Percentiles rank a stretch among this genome's conserved stretches.
Conservation (phyloP, 2,113 vertebrate species). For the Onychostruthus taczanowskii region DNA sequence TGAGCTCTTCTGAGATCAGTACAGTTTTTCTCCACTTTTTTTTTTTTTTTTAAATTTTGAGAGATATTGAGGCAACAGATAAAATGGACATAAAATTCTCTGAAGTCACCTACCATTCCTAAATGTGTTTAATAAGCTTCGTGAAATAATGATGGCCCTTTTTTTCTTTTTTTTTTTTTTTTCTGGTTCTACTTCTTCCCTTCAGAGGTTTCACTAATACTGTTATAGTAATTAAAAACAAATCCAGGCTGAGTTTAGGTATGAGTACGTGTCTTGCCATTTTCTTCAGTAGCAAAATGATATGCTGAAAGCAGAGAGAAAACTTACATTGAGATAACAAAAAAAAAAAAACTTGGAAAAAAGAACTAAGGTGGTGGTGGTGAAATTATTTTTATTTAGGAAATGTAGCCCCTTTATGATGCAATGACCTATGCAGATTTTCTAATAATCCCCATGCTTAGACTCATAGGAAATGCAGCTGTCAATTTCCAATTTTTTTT, state of each 20-base stretch:
- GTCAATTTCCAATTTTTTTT: not conserved
- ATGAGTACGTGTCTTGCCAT: not conserved
- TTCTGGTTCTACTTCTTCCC: not conserved
- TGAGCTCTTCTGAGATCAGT: not conserved
- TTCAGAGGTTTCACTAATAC: not conserved
- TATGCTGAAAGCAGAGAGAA: not conserved
- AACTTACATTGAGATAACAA: not conserved
- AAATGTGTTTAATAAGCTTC: not conserved
- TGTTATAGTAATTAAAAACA: not conserved
- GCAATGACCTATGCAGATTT: not conserved
- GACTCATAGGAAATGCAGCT: not conserved
- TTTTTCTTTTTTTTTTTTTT: not conserved
- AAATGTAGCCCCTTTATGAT: not conserved
- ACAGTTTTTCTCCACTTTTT: not conserved
- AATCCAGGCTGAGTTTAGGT: not conserved
- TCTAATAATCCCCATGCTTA: not conserved
- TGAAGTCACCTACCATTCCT: not conserved
- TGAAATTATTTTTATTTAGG: not conserved
- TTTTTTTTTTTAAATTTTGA: not conserved
- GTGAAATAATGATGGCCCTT: not conserved
- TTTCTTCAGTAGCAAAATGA: not conserved
- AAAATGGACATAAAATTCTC: not conserved
- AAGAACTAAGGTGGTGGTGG: fast-evolving
- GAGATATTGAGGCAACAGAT: not conserved
- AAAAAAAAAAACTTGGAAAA: not conserved